phyloP scores from a whole-genome alignment of 92 coral and sea anemone species.

The Parazoanthus darwini region DNA sequence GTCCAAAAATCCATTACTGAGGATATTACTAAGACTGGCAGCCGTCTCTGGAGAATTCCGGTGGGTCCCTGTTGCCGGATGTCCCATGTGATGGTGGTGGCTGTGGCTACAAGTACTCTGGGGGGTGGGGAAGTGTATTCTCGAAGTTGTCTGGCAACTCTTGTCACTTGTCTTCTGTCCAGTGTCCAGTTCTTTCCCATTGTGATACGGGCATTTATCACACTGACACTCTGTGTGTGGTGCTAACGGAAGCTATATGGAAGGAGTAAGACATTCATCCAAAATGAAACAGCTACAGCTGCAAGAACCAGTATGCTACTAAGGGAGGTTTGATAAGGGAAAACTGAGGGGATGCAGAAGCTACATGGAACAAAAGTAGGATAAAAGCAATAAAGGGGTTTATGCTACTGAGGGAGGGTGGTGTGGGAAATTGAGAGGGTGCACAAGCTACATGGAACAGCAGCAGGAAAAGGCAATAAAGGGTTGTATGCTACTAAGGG shows the following conservation, averaged over 20 bases:
- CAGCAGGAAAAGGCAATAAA: no score
- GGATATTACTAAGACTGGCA: slow-evolving; percentile 47
- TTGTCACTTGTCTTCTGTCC: slow-evolving; percentile 57
- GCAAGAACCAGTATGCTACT: no score
- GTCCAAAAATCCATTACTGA: slow-evolving; percentile 51
- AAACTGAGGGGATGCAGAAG: no score
- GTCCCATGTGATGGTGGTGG: slow-evolving; percentile 45
- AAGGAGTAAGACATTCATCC: background rate
- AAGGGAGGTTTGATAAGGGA: no score
- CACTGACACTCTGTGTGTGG: slow-evolving; percentile 55
- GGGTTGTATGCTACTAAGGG: no score
- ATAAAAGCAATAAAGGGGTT: no score
- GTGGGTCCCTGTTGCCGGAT: slow-evolving; percentile 3
- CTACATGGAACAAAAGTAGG: no score
- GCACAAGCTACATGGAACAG: no score
- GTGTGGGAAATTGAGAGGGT: no score
- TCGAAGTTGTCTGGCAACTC: slow-evolving; percentile 56
- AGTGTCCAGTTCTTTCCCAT: slow-evolving; percentile 59
- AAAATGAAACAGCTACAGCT: no score
- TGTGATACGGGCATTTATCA: slow-evolving; percentile 59
- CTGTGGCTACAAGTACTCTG: slow-evolving; percentile 54
- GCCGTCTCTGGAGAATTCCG: slow-evolving; percentile 30
- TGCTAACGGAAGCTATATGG: slow-evolving; percentile 11
- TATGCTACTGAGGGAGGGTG: no score
- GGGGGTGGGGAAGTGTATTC: slow-evolving; percentile 50